Base-by-base conservation (phyloP, 2,888 invertebrate genomes). In the Drosophila diplacantha region DNA sequence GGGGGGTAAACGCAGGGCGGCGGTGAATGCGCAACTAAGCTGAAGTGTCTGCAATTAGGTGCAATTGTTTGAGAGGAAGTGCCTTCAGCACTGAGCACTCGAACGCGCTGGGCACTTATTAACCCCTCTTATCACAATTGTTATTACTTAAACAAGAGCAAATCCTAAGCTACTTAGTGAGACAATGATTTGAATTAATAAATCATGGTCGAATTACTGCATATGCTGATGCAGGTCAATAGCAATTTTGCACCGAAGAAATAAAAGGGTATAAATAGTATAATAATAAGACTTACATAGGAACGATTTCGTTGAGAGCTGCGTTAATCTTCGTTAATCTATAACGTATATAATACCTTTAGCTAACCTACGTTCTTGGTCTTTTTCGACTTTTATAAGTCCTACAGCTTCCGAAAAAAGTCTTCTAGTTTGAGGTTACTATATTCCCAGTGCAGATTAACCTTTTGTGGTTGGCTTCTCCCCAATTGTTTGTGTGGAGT, bases 21-120 rank as follows among this genome's bases (percentile, higher is more conserved):
- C 11, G 11, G 22, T n/a, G 8, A 38, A 34, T 38, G 39, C 43
- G 66, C 56, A 54, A 16, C 69, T 52, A n/a, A 18, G 22, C 37
- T 43, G 16, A 62, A 54, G 39, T 44, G 59, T 20, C 50, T 55
- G 54, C 68, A 79, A 69, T 70, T 60, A 66, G 70, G 39, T 44
- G 67, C 60, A 73, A 75, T 76, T 56, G 71, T 56, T 60, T 22
- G n/a, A 47, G 29, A 54, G 11, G 32, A 47, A 63, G 51, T 32
- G 39, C 24, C 43, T 24, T 61, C 22, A 56, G 56, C 43, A n/a
- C 24, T 44, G 22, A 59, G 53, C 46, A 52, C 24, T 65, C 16
- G 55, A 46, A 46, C 38, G 39, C 47, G 32, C n/a, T 35, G 26
- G 44, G 34, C 39, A 34, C 65, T 55, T 57, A 46, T 22, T 51